phyloP scores from a whole-genome alignment of 2,113 vertebrate species.

The Prinia subflava region DNA sequence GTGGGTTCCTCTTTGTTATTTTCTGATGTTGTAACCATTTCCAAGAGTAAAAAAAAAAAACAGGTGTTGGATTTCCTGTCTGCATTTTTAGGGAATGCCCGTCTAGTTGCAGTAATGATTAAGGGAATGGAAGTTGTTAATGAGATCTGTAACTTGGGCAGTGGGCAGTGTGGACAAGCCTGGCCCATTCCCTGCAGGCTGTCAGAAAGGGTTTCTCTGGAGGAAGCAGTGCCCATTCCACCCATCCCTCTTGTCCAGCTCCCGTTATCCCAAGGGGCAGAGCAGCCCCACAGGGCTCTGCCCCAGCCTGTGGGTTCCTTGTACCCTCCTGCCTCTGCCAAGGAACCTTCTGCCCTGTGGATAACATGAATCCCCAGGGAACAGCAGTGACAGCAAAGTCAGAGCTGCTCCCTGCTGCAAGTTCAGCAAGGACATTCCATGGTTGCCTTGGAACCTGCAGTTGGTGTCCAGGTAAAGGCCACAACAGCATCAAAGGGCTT shows the following conservation, averaged over 20 bases:
- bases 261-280: fast-evolving
- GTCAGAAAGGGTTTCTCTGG: neutral
- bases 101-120: neutral
- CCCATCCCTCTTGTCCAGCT: neutral
- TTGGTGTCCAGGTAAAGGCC: neutral
- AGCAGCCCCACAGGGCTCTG: fast-evolving
- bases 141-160: neutral
- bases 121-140: neutral
- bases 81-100: neutral
- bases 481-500: neutral
- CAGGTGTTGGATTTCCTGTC: neutral
- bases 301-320: fast-evolving
- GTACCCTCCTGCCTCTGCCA: neutral
- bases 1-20: neutral
- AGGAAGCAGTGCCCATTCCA: neutral
- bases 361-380: neutral
- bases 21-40: neutral
- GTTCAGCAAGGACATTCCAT: neutral
- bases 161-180: neutral
- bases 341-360: neutral
- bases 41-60: neutral
- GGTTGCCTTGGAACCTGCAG: neutral
- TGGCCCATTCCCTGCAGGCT: neutral
- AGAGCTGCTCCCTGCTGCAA: neutral
- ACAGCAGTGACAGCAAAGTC: fast-evolving